These are phyloP conservation scores for Samia ricini DNA, from an alignment of 1,140 invertebrate species.

Conservation along the genomic window DNA sequence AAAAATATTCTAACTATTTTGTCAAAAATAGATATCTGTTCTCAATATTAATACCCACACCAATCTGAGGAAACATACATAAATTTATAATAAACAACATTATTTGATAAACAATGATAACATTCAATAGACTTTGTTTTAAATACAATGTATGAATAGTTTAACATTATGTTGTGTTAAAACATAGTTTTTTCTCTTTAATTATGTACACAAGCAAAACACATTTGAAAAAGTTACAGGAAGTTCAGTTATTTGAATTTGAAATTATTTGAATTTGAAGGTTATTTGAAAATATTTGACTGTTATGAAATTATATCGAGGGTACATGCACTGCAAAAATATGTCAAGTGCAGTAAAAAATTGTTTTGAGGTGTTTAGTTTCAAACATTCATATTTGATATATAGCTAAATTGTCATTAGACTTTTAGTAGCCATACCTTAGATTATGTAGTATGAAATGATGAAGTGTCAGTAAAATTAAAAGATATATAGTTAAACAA, in stretches of 20 bases:
- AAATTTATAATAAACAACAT: constrained; percentile 75
- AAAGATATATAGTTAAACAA: no score
- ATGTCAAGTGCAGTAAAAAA: background rate
- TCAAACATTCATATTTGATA: no score
- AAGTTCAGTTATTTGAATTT: background rate
- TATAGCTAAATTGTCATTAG: no score
- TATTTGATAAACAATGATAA: constrained; percentile 75
- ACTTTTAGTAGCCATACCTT: no score
- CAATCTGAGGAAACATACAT: constrained; percentile 69
- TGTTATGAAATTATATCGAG: background rate
- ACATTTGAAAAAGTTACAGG: constrained; percentile 13
- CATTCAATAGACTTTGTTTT: constrained; percentile 72
- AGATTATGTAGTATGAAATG: no score
- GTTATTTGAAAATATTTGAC: background rate
- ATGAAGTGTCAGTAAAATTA: no score
- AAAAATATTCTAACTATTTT: constrained; percentile 71
- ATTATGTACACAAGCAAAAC: constrained; percentile 66
- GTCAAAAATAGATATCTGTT: constrained; percentile 72
- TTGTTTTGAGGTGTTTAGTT: background rate
- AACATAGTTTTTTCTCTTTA: constrained; percentile 57
- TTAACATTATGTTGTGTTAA: constrained; percentile 70
- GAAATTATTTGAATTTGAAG: background rate
- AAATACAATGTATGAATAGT: constrained; percentile 64
- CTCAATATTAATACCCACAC: constrained; percentile 60
- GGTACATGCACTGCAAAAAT: background rate